Conservation (phyloP, 1,140 invertebrate genomes). For the Trissolcus basalis region DNA sequence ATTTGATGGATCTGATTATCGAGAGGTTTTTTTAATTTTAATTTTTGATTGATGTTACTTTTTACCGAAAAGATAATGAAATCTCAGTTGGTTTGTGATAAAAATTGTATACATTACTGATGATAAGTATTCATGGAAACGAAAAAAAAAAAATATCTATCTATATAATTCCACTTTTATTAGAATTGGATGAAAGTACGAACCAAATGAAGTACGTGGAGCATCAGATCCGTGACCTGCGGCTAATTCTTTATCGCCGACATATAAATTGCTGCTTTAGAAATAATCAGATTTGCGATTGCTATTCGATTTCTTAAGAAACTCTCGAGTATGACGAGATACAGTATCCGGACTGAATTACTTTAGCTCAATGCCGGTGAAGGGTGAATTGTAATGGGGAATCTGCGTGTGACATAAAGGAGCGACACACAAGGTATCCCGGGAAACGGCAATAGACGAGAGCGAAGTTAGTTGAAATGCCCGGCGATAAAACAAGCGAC, state of each 20-base stretch:
- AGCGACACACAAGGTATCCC: constrained; percentile 29
- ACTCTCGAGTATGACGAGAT: constrained; percentile 69
- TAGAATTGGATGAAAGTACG: neutral
- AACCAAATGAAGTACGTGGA: neutral
- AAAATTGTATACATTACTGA: too few relatives aligned
- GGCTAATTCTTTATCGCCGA: constrained; percentile 66
- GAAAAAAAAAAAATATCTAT: too few relatives aligned
- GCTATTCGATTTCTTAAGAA: constrained; percentile 72
- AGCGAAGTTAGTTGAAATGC: constrained; percentile 16
- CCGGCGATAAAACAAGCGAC: constrained; percentile 27
- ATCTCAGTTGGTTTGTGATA: too few relatives aligned
- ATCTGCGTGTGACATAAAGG: constrained; percentile 38
- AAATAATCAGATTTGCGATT: constrained; percentile 67
- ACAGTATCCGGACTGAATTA: constrained; percentile 65
- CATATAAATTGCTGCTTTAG: constrained; percentile 72
- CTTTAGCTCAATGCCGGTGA: constrained; percentile 51
- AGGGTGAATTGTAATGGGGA: constrained; percentile 34
- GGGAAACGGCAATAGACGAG: constrained; percentile 33
- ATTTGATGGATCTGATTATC: too few relatives aligned
- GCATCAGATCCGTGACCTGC: constrained; percentile 64
- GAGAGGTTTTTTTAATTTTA: too few relatives aligned
- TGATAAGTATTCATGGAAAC: too few relatives aligned
- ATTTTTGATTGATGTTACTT: too few relatives aligned
- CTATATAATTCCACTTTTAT: too few relatives aligned
- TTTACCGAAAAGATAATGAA: too few relatives aligned